Base-by-base conservation (phyloP, 2,797 vertebrate genomes). In the Dryobates pubescens region DNA sequence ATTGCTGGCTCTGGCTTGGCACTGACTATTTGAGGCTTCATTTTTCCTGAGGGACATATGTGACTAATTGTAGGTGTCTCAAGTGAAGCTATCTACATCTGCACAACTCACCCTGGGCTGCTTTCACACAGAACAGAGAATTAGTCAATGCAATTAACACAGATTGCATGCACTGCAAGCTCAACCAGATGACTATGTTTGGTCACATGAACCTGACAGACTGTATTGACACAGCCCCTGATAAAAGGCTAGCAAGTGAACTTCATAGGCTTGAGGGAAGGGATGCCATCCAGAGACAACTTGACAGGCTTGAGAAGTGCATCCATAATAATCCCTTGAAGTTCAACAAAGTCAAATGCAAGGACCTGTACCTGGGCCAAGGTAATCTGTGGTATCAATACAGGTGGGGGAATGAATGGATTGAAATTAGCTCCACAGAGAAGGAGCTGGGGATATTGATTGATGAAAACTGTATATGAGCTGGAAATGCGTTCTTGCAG, bases 321-420 rank as follows among this genome's bases (percentile, higher is more conserved):
- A 6, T 13, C 47, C 0, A 0, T 59, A 11, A 6, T 67, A 88
- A 74, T 8, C 22, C 59, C 54, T 47, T 18, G 7, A 47, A 59
- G 22, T 51, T 80, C 62, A 59, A 51, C 17, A 70, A 65, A 22
- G 24, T 17, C 30, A 82, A 65, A 16, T 6, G 16, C 23, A 69
- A 76, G 6, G 17, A 45, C 30, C 34, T 91, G 47, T 34, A 74
- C 6, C 10, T 47, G 58, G 6, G 5, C 26, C 6, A 8, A 22
- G 17, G 29, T 32, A 88, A 79, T 72, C 32, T 41, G 65, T 24
- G 27, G 13, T 19, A 47, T 36, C 29, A 59, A 18, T 18, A 64
- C 13, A 70, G 10, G 18, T 5, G 34, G 34, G 17, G 5, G 45
- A 24, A 29, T 43, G 18, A 13, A 71, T 53, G 36, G 24, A 49